These are phyloP conservation scores for Yponomeuta cagnagella DNA, from an alignment of 2,888 invertebrate genomes.

Conservation along the genomic window DNA sequence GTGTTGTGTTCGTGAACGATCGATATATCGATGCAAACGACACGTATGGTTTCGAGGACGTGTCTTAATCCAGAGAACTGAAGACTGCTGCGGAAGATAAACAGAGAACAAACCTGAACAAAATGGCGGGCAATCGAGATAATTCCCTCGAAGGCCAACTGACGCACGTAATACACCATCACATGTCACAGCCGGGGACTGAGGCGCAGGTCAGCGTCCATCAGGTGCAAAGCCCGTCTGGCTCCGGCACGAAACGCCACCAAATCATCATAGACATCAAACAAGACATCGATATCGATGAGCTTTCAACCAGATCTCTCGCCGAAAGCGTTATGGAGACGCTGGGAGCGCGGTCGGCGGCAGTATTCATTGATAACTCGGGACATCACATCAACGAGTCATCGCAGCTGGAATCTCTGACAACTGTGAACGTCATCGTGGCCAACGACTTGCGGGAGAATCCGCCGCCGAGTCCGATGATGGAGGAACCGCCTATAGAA, in stretches of 20 bases:
- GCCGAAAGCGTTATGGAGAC: slow-evolving; percentile 72
- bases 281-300: slow-evolving; percentile 69
- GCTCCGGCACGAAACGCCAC: slow-evolving; percentile 59
- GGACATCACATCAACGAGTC: slow-evolving; percentile 44
- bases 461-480: slow-evolving; percentile 37
- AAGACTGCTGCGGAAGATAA: slow-evolving; percentile 9
- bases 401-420: slow-evolving; percentile 59
- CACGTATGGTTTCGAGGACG: slow-evolving; percentile 29
- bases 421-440: slow-evolving; percentile 68
- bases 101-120: slow-evolving; percentile 18
- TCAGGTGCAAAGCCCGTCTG: slow-evolving; percentile 56
- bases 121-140: slow-evolving; percentile 60
- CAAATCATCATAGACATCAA: slow-evolving; percentile 73
- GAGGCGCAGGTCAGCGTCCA: slow-evolving; percentile 69
- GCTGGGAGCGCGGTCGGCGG: slow-evolving; percentile 62
- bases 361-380: slow-evolving; percentile 66
- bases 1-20: slow-evolving; percentile 23
- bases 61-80: slow-evolving; percentile 19
- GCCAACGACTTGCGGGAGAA: slow-evolving; percentile 54
- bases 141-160: slow-evolving; percentile 51
- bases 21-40: slow-evolving; percentile 20
- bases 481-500: slow-evolving; percentile 33
- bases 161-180: slow-evolving; percentile 64
- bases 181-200: slow-evolving; percentile 53
- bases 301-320: slow-evolving; percentile 62